A percentile compares a stretch with the other conserved stretches of the same genome.
Evolutionary conservation across 2,888 invertebrate genomes (phyloP).

Genomic region (Mesoligia furuncula): DNA sequence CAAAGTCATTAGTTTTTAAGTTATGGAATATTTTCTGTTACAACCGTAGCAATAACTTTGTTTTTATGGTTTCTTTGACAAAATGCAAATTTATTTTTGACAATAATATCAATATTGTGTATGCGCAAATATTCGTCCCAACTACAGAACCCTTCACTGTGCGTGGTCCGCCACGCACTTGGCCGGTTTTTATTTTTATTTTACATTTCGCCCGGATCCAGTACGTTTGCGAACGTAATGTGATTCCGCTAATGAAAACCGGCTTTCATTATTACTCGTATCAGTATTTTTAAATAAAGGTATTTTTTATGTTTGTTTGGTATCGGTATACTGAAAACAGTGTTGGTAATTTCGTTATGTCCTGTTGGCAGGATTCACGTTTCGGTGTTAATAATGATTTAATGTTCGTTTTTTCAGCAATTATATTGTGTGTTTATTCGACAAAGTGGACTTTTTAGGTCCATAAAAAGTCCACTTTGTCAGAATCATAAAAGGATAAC

Average conservation of each 20-base stretch:
- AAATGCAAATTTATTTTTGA: background rate
- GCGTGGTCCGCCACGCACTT: background rate
- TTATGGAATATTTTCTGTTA: background rate
- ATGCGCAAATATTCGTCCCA: background rate
- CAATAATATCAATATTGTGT: background rate
- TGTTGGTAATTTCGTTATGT: constrained; percentile 38
- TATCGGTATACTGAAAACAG: constrained; percentile 31
- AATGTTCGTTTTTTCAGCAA: background rate
- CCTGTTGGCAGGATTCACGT: constrained; percentile 19
- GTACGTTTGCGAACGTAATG: constrained; percentile 66
- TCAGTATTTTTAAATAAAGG: constrained; percentile 56
- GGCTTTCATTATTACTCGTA: constrained; percentile 65
- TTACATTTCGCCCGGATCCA: constrained; percentile 56
- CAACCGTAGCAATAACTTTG: background rate
- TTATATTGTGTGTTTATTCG: background rate
- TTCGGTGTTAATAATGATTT: constrained; percentile 14
- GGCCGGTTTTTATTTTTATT: constrained; percentile 56
- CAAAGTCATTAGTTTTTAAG: no score
- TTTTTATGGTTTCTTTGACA: background rate
- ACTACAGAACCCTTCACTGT: background rate
- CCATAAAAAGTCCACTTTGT: no score
- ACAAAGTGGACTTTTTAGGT: no score
- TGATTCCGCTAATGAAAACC: constrained; percentile 70
- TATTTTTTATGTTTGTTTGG: constrained; percentile 47
- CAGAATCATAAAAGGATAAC: no score